Evolutionary conservation across 2,113 vertebrate genomes (phyloP), one percentile per base, ranked within the genome.

Genomic region (Aspidoscelis tigris): DNA sequence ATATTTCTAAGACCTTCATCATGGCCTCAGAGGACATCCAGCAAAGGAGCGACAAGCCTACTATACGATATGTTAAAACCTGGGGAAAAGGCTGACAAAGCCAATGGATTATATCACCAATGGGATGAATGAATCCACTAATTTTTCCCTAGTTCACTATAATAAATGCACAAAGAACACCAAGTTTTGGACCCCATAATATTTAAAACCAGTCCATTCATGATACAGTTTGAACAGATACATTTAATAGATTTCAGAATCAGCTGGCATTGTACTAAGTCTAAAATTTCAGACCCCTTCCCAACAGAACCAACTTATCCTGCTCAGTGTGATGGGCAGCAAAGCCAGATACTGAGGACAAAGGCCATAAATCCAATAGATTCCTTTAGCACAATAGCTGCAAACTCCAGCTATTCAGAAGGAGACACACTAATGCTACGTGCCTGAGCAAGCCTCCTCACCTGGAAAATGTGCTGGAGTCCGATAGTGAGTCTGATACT

Each of bases 391-490:
- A 55, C 26, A 76, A 55, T 7, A 1, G 50, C 26, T 58, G 21
- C 41, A 43, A 66, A 41, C 26, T 16, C 7, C 77, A 44, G 61
- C 41, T 10, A 14, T 39, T 58, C 6, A n/a, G 53, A 26, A 77
- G n/a, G n/a, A 6, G 75, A 58, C 14, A 77, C 26, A 11, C 10
- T 4, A 11, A 18, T 3, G 39, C 68, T 4, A 11, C 22, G 43
- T 80, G 65, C 8, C 11, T 43, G 41, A 11, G 41, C 5, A 41
- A 41, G 9, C 41, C 47, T 21, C 8, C 69, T 83, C 91, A 95
- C 94, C 94, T 92, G 75, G 72, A 47, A 66, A 47, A 71, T 16
- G 9, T 14, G 69, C 76, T 20, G 50, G 70, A 64, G 21, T 6
- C 58, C 1, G 76, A 33, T 10, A 66, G n/a, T 2, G 72, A 66